Base-by-base conservation (phyloP, 2,797 vertebrate species). In the Melanotaenia boesemani region DNA sequence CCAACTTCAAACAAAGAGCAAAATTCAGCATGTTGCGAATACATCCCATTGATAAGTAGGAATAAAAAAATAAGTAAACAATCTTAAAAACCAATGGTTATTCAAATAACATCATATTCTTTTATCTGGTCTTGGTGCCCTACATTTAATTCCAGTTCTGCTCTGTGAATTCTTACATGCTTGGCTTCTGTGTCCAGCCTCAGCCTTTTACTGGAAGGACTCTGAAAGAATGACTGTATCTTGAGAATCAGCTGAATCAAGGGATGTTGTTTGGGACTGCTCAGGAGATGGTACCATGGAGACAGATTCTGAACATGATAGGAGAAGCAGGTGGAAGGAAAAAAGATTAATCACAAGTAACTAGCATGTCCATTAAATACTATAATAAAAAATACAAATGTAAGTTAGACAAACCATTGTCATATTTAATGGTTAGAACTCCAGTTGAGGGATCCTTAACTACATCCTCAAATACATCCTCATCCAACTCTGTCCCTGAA, bases 381-480 rank as follows among this genome's bases (percentile, higher is more conserved):
- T 36, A 6, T 9, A 36, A 36, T 36, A 36, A 5, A 7, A 36
- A 18, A 2, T 37, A 44, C 3, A 58, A 24, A 24, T 18, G 16
- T 15, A 37, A 59, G n/a, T n/a, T 0, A 26, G 16, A 59, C 57
- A 67, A 61, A 57, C 65, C 59, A 16, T 34, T 57, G 2, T 56
- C 50, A 68, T 68, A 57, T 57, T 44, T 61, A 57, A 74, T 67
- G 72, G 63, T 74, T 61, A 67, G 18, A 1, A 61, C 36, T 30
- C 57, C 63, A 20, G 11, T 0, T 36, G 60, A 69, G 4, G 4
- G 41, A 50, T 69, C 66, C 32, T 22, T 48, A 22, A 62, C 36
- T 32, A 62, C 10, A 74, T 55, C 57, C 20, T 67, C 24, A 61
- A 67, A 67, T 10, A 67, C 9, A 12, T 39, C 37, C 1, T 44